A percentile compares a stretch with the other conserved stretches of the same genome.
Evolutionary conservation across 2,797 vertebrate genomes (phyloP).

Genomic region (Sphaeramia orbicularis): DNA sequence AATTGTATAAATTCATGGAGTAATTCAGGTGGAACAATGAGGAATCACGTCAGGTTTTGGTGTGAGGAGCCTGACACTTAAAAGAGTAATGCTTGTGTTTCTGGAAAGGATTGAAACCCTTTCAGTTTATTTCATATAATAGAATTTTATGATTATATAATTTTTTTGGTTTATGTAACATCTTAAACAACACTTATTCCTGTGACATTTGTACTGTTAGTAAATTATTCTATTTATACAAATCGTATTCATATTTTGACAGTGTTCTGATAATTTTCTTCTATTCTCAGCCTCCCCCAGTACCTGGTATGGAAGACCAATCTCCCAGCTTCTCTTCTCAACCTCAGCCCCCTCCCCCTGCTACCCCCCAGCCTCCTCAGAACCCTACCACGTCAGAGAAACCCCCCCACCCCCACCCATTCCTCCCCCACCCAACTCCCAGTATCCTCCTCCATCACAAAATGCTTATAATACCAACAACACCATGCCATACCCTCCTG

Average conservation of each 20-base stretch:
- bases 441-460: slow-evolving; percentile 80
- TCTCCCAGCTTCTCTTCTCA: slow-evolving; percentile 78
- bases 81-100: not conserved
- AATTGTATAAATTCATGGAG: too few species aligned
- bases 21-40: too few species aligned
- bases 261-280: not conserved
- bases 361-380: slow-evolving; percentile 85
- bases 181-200: not conserved
- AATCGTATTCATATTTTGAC: not conserved
- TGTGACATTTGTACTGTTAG: not conserved
- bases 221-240: not conserved
- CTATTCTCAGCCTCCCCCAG: slow-evolving; percentile 75
- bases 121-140: not conserved
- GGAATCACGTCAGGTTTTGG: not conserved
- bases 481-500: slow-evolving; percentile 79
- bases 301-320: slow-evolving; percentile 87
- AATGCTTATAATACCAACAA: slow-evolving; percentile 75
- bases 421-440: slow-evolving; percentile 80
- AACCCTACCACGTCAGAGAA: slow-evolving; percentile 85
- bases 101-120: not conserved
- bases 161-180: too few species aligned
- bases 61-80: not conserved
- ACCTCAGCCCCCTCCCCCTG: slow-evolving; percentile 79
- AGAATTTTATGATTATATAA: not conserved
- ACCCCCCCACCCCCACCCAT: slow-evolving; percentile 81